Evolutionary conservation across 2,797 vertebrate genomes (phyloP).

Genomic region (Calcarius lapponicus): DNA sequence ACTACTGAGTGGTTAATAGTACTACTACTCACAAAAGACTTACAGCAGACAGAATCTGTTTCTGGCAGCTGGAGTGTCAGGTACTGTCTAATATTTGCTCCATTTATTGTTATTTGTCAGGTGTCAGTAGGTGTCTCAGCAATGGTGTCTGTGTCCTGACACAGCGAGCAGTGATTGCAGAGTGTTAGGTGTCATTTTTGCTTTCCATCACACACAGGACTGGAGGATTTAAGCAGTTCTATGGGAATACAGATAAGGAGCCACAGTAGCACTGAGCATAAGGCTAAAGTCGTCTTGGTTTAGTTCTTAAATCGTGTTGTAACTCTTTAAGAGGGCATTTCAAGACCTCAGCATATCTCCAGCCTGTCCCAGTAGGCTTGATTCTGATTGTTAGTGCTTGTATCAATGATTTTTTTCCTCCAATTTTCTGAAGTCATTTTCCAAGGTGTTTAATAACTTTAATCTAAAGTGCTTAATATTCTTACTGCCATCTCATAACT

Average conservation of each 20-base stretch:
- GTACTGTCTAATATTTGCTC: neutral
- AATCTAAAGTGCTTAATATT: neutral
- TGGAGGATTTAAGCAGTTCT: neutral
- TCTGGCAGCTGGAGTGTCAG: neutral
- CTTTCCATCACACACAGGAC: neutral
- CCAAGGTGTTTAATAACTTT: neutral
- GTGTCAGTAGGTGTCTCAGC: neutral
- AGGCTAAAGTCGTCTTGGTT: neutral
- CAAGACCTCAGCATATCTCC: neutral
- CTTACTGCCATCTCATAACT: neutral
- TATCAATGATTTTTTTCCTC: neutral
- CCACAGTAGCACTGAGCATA: neutral
- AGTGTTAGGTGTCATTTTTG: neutral
- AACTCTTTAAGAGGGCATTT: neutral
- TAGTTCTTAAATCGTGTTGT: neutral
- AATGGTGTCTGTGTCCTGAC: neutral
- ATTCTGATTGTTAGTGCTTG: neutral
- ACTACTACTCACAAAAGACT: neutral
- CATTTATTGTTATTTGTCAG: neutral
- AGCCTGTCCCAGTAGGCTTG: neutral
- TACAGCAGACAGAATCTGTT: neutral
- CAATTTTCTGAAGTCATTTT: neutral
- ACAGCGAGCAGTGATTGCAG: neutral
- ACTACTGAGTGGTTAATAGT: neutral
- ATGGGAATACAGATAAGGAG: neutral